A percentile compares a stretch with the other conserved stretches of the same genome.
phyloP scores from a whole-genome alignment of 1,140 invertebrate genomes.

The Platorchestia sp. region DNA sequence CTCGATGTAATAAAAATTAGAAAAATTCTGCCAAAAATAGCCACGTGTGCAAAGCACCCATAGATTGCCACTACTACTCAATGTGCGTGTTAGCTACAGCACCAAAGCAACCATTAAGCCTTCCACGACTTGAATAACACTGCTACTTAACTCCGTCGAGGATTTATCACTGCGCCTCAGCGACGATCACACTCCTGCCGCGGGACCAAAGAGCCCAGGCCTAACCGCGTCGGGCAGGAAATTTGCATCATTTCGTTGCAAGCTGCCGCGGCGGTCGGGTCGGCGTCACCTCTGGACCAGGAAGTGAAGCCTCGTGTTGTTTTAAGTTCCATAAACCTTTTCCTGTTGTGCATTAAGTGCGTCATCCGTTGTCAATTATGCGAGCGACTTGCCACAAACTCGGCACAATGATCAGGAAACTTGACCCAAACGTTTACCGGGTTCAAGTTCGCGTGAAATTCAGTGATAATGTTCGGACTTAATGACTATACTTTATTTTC shows the following conservation, averaged over 20 bases:
- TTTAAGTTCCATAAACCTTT: neutral
- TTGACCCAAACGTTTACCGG: neutral
- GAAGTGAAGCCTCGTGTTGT: neutral
- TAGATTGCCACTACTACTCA: neutral
- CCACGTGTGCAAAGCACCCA: neutral
- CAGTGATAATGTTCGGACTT: neutral
- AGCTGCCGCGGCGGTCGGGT: neutral
- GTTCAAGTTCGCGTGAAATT: neutral
- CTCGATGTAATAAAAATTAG: neutral
- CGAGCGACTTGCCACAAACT: neutral
- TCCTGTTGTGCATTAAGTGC: neutral
- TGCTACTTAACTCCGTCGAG: neutral
- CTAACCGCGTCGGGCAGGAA: neutral
- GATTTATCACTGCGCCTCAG: neutral
- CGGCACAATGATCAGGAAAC: neutral
- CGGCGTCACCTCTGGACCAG: neutral
- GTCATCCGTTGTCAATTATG: neutral
- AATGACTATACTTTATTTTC: neutral
- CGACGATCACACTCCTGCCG: neutral
- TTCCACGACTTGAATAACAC: neutral
- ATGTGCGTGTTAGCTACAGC: neutral
- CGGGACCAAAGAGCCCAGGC: neutral
- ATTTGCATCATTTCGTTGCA: neutral
- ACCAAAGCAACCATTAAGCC: neutral
- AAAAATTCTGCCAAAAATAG: neutral